A percentile compares a stretch with the other conserved stretches of the same genome.
These are phyloP conservation scores for Salvelinus namaycush DNA, from an alignment of 2,113 vertebrate genomes.

Conservation along the genomic window DNA sequence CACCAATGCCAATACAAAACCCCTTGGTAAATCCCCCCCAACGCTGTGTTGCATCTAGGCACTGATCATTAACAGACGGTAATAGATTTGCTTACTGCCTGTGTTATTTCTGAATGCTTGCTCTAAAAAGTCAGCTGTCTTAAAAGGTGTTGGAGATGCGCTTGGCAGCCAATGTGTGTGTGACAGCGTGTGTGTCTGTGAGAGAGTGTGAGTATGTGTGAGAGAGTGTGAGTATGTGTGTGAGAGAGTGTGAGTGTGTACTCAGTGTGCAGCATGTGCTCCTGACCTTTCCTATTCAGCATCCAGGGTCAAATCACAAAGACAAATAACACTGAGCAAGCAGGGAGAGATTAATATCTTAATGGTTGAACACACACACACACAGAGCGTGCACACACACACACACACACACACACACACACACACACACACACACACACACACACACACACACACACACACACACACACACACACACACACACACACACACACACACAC, in stretches of 20 bases:
- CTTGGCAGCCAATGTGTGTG: neutral
- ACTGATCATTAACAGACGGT: neutral
- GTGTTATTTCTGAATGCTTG: neutral
- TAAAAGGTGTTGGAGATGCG: neutral
- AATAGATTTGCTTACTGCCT: neutral
- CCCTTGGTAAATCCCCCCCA: neutral
- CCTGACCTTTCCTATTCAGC: neutral
- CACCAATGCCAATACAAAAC: neutral
- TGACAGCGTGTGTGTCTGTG: no score
- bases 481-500: neutral
- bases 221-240: no score
- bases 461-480: neutral
- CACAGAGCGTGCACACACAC: neutral
- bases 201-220: no score
- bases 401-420: neutral
- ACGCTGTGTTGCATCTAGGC: neutral
- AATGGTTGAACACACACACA: slow-evolving; percentile 1
- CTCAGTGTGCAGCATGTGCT: neutral
- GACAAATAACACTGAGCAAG: neutral
- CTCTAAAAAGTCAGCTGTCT: neutral
- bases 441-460: neutral
- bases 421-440: slow-evolving; percentile 2
- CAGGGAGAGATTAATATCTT: neutral
- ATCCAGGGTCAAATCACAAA: neutral
- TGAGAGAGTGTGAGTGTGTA: no score